These are phyloP conservation scores for Hyposoter didymator DNA, from an alignment of 2,888 invertebrate genomes.

Conservation along the genomic window DNA sequence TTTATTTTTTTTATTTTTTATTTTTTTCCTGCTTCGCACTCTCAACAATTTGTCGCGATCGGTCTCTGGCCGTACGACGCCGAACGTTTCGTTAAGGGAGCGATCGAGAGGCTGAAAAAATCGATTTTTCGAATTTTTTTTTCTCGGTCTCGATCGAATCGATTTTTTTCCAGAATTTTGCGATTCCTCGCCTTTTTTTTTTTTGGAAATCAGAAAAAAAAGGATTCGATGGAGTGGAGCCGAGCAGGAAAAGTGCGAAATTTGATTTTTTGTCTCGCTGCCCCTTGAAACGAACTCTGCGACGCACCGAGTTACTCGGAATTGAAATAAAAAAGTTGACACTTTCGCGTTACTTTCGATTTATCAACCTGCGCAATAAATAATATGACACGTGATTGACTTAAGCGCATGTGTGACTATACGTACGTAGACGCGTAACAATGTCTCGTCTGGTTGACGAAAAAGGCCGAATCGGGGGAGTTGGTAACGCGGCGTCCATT, in stretches of 20 bases:
- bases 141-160: not conserved
- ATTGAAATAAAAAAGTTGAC: not conserved
- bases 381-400: slow-evolving; percentile 20
- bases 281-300: not conserved
- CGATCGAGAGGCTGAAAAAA: not conserved
- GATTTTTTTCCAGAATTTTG: not conserved
- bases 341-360: slow-evolving; percentile 14
- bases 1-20: not conserved
- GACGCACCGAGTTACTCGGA: not conserved
- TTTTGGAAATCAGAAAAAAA: too few relatives aligned
- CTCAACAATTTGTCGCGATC: too few relatives aligned
- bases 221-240: not conserved
- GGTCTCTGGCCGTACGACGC: too few relatives aligned
- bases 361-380: slow-evolving; percentile 2
- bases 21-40: too few relatives aligned
- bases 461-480: too few relatives aligned
- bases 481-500: too few relatives aligned
- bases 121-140: not conserved
- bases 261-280: not conserved
- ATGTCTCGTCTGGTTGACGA: slow-evolving; percentile 50
- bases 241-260: not conserved
- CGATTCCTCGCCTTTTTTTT: too few relatives aligned
- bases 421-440: slow-evolving; percentile 31
- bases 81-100: too few relatives aligned
- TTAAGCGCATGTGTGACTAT: slow-evolving; percentile 48